Conservation (phyloP, 2,113 vertebrate genomes). For the Oriolus oriolus region DNA sequence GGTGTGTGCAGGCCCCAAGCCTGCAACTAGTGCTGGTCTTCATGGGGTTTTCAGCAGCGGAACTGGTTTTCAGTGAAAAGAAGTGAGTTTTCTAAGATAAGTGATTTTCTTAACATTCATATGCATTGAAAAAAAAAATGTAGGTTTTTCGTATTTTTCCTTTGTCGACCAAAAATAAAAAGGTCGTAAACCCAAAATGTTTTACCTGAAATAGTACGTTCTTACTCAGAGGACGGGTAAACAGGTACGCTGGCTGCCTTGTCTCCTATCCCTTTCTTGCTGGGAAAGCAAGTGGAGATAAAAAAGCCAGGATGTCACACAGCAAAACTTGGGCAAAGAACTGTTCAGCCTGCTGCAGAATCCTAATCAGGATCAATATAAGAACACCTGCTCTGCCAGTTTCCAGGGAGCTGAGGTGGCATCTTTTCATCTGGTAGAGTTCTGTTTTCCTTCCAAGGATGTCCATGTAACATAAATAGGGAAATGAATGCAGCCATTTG, state of each 20-base stretch:
- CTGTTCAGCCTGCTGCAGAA: not conserved
- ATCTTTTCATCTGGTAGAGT: fast-evolving
- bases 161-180: not conserved
- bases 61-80: not conserved
- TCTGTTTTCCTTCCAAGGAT: not conserved
- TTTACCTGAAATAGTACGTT: not conserved
- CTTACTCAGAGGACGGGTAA: not conserved
- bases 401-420: not conserved
- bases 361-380: not conserved
- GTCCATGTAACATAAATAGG: not conserved
- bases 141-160: not conserved
- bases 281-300: not conserved
- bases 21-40: not conserved
- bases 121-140: not conserved
- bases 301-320: not conserved
- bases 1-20: not conserved
- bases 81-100: not conserved
- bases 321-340: not conserved
- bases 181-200: not conserved
- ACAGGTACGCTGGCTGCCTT: not conserved
- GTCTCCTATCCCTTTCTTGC: not conserved
- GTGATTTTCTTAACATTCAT: not conserved
- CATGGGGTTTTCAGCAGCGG: not conserved
- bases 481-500: not conserved
- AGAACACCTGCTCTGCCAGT: not conserved